phyloP scores from a whole-genome alignment of 2,888 invertebrate genomes.

The Agrochola litura region DNA sequence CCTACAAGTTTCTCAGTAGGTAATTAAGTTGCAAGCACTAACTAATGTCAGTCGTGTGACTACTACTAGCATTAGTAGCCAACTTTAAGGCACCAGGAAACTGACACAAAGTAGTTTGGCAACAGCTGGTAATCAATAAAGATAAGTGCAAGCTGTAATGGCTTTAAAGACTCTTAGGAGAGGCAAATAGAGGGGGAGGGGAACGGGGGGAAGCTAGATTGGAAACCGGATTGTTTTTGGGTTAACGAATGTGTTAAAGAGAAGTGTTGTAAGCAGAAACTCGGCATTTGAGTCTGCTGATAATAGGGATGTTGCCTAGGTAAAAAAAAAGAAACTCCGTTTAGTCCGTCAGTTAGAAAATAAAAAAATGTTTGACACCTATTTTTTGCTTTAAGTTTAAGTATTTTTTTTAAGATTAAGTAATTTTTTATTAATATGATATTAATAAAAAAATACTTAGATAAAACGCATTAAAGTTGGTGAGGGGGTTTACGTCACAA shows the following conservation, averaged over 20 bases:
- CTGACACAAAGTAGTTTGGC: slow-evolving; percentile 62
- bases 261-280: neutral
- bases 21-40: slow-evolving; percentile 48
- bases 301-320: neutral
- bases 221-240: slow-evolving; percentile 23
- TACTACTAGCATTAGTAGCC: slow-evolving; percentile 53
- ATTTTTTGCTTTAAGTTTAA: too few relatives aligned
- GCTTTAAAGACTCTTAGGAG: slow-evolving; percentile 40
- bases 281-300: too few relatives aligned
- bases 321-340: too few relatives aligned
- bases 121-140: slow-evolving; percentile 62
- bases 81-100: slow-evolving; percentile 51
- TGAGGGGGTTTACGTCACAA: too few relatives aligned
- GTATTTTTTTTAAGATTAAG: too few relatives aligned
- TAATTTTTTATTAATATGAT: too few relatives aligned
- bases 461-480: too few relatives aligned
- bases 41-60: slow-evolving; percentile 46
- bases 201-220: neutral
- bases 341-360: too few relatives aligned
- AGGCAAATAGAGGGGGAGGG: slow-evolving; percentile 14
- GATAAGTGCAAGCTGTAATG: slow-evolving; percentile 64
- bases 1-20: slow-evolving; percentile 11
- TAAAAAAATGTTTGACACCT: too few relatives aligned
- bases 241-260: neutral
- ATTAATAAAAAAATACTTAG: too few relatives aligned